These are phyloP conservation scores for Macaca nemestrina DNA, from an alignment of 2,113 vertebrate species.

Conservation along the genomic window DNA sequence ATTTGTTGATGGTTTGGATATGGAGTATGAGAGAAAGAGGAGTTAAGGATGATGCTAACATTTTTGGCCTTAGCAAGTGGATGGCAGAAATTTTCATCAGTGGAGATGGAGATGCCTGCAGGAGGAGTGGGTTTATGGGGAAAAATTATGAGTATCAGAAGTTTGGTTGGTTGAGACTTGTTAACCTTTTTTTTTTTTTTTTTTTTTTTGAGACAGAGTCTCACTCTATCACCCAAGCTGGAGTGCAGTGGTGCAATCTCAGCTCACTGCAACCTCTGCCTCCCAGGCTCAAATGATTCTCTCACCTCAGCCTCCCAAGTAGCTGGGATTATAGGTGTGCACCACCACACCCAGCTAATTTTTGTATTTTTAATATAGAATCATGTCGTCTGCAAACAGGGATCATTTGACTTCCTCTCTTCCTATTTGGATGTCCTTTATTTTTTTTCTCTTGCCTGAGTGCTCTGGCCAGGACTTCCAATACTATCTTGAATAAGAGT, in stretches of 20 bases:
- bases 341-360: not conserved
- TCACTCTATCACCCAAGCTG: not conserved
- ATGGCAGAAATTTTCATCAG: not conserved
- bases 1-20: not conserved
- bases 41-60: not conserved
- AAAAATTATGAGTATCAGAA: not conserved
- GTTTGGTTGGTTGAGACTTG: not conserved
- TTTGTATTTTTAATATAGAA: not conserved
- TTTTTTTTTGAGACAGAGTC: not conserved
- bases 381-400: too few species aligned
- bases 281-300: not conserved
- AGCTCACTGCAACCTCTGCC: not conserved
- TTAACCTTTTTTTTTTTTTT: not conserved
- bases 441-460: too few species aligned
- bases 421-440: too few species aligned
- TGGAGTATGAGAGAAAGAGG: not conserved
- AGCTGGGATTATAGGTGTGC: not conserved
- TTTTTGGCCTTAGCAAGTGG: not conserved
- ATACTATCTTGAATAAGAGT: too few species aligned
- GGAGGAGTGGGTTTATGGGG: not conserved
- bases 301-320: not conserved
- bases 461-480: too few species aligned
- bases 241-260: not conserved
- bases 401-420: too few species aligned
- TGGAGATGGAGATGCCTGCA: not conserved